A percentile compares a stretch with the other conserved stretches of the same genome.
Evolutionary conservation across 2,113 vertebrate species (phyloP).

Genomic region (Phaethornis superciliosus): DNA sequence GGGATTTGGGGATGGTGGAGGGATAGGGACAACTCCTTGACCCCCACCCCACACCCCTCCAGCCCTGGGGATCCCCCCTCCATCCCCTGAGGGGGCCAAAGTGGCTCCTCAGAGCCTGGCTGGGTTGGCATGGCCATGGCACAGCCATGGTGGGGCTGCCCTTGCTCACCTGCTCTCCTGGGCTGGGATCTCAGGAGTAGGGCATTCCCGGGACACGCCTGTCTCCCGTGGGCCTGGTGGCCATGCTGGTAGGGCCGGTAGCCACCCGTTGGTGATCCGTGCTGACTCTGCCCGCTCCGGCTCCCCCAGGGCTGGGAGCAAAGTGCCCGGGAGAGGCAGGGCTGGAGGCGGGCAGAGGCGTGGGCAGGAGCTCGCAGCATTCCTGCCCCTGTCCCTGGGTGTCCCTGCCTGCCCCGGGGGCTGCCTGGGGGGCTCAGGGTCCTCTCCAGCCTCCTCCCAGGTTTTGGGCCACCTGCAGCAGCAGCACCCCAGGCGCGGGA

Average conservation of each 20-base stretch:
- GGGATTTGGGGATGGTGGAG: neutral
- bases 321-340: constrained; percentile 61
- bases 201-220: neutral
- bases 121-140: fast-evolving
- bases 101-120: neutral
- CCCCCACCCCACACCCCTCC: neutral
- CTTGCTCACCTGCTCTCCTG: neutral
- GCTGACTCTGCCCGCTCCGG: neutral
- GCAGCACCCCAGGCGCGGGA: neutral
- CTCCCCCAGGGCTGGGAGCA: neutral
- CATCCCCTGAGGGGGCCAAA: neutral
- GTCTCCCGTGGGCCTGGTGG: neutral
- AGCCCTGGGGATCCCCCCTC: neutral
- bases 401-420: neutral
- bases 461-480: neutral
- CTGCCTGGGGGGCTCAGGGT: neutral
- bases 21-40: neutral
- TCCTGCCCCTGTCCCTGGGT: neutral
- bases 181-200: constrained; percentile 3
- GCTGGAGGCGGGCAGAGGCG: constrained; percentile 45
- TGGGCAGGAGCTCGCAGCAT: neutral
- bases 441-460: fast-evolving
- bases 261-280: neutral
- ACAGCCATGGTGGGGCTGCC: neutral
- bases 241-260: neutral